Percentiles rank a stretch among this genome's conserved stretches.
Evolutionary conservation across 2,113 vertebrate genomes (phyloP).

Genomic region (Brachionichthys hirsutus): DNA sequence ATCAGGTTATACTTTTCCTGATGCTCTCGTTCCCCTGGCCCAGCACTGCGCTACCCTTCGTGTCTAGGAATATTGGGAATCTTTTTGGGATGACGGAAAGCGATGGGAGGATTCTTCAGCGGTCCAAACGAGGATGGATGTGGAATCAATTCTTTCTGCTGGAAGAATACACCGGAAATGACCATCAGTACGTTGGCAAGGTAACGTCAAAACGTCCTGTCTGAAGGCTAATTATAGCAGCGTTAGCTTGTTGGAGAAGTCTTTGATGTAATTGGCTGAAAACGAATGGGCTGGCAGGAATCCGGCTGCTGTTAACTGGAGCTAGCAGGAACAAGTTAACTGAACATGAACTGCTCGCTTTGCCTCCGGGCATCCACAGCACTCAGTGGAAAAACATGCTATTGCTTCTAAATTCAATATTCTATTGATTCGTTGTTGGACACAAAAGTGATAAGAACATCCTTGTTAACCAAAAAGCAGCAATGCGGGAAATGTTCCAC

Average conservation of each 20-base stretch:
- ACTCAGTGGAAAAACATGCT: not conserved
- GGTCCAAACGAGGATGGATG: constrained; percentile 97
- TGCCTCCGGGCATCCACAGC: not conserved
- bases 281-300: constrained; percentile 51
- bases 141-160: constrained; percentile 99
- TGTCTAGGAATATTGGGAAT: constrained; percentile 70
- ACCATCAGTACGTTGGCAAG: constrained; percentile 98
- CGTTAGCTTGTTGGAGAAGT: constrained; percentile 40
- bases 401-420: not conserved
- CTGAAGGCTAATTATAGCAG: constrained; percentile 46
- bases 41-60: constrained; percentile 62
- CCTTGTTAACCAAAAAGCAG: not conserved
- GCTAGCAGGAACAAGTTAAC: constrained; percentile 33
- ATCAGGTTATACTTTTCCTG: constrained; percentile 67
- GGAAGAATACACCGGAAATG: constrained; percentile 92
- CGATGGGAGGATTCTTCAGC: constrained; percentile 81
- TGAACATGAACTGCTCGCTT: constrained; percentile 3
- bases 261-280: constrained; percentile 58
- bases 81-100: constrained; percentile 72
- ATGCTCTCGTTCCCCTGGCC: constrained; percentile 67
- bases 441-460: too few relatives aligned
- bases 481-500: too few relatives aligned
- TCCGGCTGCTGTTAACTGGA: constrained; percentile 45
- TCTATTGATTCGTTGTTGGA: not conserved
- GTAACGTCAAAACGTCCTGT: constrained; percentile 75